These are phyloP conservation scores for Malurus melanocephalus DNA, from an alignment of 2,113 vertebrate genomes.

Conservation along the genomic window DNA sequence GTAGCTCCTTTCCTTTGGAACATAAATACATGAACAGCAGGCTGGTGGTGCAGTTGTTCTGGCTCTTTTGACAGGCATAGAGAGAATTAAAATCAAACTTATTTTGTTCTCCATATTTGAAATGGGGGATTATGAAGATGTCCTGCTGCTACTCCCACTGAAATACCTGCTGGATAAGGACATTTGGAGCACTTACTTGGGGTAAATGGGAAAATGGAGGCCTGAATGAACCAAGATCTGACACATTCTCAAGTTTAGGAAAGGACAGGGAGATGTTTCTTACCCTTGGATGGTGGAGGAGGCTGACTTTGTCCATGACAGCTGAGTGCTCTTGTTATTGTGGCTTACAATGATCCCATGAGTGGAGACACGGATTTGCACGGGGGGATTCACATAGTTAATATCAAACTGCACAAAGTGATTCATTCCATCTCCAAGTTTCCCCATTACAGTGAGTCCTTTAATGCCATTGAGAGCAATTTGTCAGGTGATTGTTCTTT, in stretches of 20 bases:
- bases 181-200: neutral
- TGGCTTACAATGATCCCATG: constrained; percentile 4
- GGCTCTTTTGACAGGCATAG: neutral
- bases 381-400: neutral
- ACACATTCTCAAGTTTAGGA: neutral
- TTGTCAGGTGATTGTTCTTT: neutral
- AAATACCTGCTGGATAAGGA: neutral
- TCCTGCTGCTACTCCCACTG: neutral
- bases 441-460: constrained; percentile 62
- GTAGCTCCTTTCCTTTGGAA: neutral
- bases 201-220: neutral
- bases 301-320: neutral
- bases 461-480: neutral
- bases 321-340: neutral
- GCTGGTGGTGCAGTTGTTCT: neutral
- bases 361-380: neutral
- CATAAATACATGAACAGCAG: neutral
- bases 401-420: constrained; percentile 58
- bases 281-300: constrained; percentile 31
- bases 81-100: neutral
- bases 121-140: neutral
- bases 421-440: neutral
- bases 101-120: neutral
- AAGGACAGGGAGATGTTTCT: neutral
- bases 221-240: neutral